Evolutionary conservation across 2,888 invertebrate genomes (phyloP).

Genomic region (Noctua janthina): DNA sequence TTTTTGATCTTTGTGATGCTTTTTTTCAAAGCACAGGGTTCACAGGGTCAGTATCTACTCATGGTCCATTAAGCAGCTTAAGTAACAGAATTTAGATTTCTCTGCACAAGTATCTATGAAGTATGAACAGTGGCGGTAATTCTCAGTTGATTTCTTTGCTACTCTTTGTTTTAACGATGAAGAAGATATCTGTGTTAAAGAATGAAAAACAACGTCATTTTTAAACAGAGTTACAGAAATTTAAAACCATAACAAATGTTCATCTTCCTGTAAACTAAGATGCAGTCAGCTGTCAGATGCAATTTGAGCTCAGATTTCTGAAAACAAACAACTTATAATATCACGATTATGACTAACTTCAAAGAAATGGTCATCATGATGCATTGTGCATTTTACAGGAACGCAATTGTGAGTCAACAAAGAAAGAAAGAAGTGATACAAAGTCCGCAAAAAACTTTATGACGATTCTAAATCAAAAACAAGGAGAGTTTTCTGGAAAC

Average conservation of each 20-base stretch:
- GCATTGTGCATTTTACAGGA: slow-evolving; percentile 4
- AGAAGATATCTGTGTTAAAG: background rate
- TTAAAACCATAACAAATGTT: background rate
- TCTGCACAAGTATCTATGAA: background rate
- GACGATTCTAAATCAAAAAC: slow-evolving; percentile 15
- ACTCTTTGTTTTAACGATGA: background rate
- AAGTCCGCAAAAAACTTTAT: slow-evolving; percentile 23
- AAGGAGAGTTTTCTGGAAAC: slow-evolving; percentile 28
- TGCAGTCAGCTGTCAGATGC: too few relatives aligned
- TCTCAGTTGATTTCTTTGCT: background rate
- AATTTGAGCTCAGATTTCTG: background rate
- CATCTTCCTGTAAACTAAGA: background rate
- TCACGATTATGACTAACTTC: slow-evolving; percentile 12
- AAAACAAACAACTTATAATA: background rate
- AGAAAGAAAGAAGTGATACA: slow-evolving; percentile 8
- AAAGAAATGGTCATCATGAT: slow-evolving; percentile 23
- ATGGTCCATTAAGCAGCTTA: background rate
- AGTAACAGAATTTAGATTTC: background rate
- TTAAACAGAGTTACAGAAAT: background rate
- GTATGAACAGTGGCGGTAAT: background rate
- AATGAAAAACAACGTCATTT: background rate
- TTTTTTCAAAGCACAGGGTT: too few relatives aligned
- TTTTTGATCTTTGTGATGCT: too few relatives aligned
- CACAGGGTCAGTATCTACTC: background rate
- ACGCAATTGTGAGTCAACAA: slow-evolving; percentile 34